phyloP scores from a whole-genome alignment of 2,888 invertebrate species.

The Serrognathus titanus region DNA sequence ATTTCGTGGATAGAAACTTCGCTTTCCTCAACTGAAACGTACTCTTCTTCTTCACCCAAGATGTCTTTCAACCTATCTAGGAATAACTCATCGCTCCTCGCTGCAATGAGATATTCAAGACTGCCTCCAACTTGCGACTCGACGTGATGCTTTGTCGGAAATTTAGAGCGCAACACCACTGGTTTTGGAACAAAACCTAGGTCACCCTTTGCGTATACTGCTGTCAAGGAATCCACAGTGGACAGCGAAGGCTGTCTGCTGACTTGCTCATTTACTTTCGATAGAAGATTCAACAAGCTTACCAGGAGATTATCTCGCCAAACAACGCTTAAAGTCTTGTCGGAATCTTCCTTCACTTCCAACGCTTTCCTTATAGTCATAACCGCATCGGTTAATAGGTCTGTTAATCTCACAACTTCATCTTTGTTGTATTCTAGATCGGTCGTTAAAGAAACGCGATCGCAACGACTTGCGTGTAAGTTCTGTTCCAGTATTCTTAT shows the following conservation, averaged over 20 bases:
- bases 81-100: slow-evolving; percentile 1
- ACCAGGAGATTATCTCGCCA: slow-evolving; percentile 56
- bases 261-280: slow-evolving; percentile 41
- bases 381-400: slow-evolving; percentile 61
- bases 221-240: slow-evolving; percentile 39
- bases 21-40: slow-evolving; percentile 36
- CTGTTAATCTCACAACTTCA: slow-evolving; percentile 56
- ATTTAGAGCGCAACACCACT: slow-evolving; percentile 32
- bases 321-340: slow-evolving; percentile 50
- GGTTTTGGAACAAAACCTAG: slow-evolving; percentile 64
- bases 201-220: slow-evolving; percentile 62
- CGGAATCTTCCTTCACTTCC: slow-evolving; percentile 46
- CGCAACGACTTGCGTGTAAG: slow-evolving; percentile 52
- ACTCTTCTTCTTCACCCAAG: slow-evolving; percentile 33
- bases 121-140: slow-evolving; percentile 37
- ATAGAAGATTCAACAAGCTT: slow-evolving; percentile 39
- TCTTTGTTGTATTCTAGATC: slow-evolving; percentile 50
- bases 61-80: slow-evolving; percentile 7
- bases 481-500: slow-evolving; percentile 53
- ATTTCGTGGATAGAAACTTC: slow-evolving; percentile 42
- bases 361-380: slow-evolving; percentile 58
- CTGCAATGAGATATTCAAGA: slow-evolving; percentile 29
- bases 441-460: slow-evolving; percentile 50
- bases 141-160: slow-evolving; percentile 35
- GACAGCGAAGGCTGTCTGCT: slow-evolving; percentile 50